phyloP scores from a whole-genome alignment of 2,113 vertebrate genomes.

The Dasyornis broadbenti region DNA sequence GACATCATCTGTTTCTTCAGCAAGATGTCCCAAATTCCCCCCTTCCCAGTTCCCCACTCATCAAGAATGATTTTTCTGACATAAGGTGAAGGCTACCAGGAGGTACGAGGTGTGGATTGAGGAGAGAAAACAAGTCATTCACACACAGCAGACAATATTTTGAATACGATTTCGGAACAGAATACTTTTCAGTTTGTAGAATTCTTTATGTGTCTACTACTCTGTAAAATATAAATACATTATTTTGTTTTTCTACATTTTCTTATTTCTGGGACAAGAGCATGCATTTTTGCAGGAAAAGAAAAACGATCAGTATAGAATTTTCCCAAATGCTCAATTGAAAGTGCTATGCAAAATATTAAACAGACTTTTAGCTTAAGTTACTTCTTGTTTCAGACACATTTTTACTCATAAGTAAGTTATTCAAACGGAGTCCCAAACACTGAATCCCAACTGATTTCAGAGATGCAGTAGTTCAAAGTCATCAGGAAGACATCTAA shows the following conservation, averaged over 20 bases:
- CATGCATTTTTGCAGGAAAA: neutral
- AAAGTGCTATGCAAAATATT: neutral
- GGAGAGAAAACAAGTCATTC: neutral
- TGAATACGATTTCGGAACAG: neutral
- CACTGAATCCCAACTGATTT: neutral
- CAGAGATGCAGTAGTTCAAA: neutral
- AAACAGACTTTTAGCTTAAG: neutral
- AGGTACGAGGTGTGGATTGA: rapidly evolving
- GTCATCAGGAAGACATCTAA: neutral
- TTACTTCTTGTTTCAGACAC: neutral
- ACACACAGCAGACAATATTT: neutral
- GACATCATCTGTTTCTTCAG: neutral
- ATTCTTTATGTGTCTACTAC: neutral
- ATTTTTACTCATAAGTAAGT: neutral
- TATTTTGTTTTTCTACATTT: neutral
- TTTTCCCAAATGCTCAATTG: neutral
- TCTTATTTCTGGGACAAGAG: neutral
- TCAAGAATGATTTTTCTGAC: neutral
- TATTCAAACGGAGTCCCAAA: neutral
- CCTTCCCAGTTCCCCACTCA: neutral
- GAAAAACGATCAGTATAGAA: neutral
- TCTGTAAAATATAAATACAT: neutral
- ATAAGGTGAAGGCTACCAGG: neutral
- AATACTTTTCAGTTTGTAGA: neutral
- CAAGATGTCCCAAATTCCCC: neutral